Evolutionary conservation across 2,113 vertebrate genomes (phyloP).

Genomic region (Steatornis caripensis): DNA sequence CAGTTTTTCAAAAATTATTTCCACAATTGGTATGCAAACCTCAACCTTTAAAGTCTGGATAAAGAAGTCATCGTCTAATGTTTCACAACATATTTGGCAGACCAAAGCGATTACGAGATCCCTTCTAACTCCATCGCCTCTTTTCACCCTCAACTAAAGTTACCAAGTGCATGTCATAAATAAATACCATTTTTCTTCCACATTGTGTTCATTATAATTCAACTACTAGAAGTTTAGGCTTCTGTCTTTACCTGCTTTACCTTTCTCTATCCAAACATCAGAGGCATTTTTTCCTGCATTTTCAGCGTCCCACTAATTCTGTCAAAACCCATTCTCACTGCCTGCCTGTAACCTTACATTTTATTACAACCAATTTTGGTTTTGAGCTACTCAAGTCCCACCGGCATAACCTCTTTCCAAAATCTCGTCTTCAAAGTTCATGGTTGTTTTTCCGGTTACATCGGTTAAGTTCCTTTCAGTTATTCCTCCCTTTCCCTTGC

Average conservation of each 20-base stretch:
- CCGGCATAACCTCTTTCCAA: not conserved
- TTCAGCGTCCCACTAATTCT: not conserved
- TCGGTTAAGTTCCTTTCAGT: not conserved
- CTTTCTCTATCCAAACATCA: not conserved
- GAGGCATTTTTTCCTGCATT: not conserved
- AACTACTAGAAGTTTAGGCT: not conserved
- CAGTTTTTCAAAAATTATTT: not conserved
- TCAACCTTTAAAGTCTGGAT: not conserved
- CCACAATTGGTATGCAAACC: not conserved
- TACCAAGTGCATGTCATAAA: not conserved
- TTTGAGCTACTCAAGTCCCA: not conserved
- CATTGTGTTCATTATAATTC: accelerated
- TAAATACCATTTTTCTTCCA: not conserved
- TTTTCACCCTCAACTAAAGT: not conserved
- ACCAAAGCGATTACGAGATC: accelerated
- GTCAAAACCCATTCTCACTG: not conserved
- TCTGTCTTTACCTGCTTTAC: not conserved
- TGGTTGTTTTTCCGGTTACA: not conserved
- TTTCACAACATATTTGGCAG: not conserved
- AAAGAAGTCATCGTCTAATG: not conserved
- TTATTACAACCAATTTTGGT: accelerated
- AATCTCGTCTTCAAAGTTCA: not conserved
- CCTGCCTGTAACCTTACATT: not conserved
- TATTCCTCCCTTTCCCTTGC: too few species aligned
- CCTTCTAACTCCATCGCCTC: not conserved